phyloP scores from a whole-genome alignment of 2,113 vertebrate genomes.

The Melanerpes formicivorus region DNA sequence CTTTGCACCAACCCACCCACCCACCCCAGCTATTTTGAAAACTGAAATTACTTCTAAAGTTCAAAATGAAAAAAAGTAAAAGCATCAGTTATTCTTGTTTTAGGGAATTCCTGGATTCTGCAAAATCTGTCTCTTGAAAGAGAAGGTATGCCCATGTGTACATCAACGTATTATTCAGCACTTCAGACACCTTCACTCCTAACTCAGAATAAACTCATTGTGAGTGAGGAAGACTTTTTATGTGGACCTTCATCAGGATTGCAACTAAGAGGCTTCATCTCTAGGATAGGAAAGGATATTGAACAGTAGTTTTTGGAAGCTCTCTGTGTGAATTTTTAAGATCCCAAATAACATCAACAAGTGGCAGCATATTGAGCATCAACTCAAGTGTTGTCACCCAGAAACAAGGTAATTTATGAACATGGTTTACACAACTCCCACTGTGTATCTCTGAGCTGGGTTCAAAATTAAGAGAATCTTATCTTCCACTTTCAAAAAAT shows the following conservation, averaged over 20 bases:
- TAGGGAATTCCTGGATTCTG: neutral
- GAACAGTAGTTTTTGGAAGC: neutral
- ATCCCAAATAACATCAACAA: neutral
- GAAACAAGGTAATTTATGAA: neutral
- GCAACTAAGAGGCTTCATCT: neutral
- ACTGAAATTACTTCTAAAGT: neutral
- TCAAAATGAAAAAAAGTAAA: neutral
- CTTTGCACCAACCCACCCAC: neutral
- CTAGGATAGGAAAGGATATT: neutral
- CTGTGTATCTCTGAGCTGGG: neutral
- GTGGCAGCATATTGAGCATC: neutral
- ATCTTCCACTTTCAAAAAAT: neutral
- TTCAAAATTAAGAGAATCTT: neutral
- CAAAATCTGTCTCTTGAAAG: neutral
- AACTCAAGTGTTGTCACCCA: neutral
- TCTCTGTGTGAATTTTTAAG: neutral
- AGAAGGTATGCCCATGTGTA: neutral
- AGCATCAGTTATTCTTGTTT: neutral
- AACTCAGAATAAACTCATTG: neutral
- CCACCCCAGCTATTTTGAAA: neutral
- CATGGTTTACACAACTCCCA: neutral
- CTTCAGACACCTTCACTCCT: neutral
- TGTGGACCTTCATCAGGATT: neutral
- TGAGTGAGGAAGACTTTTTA: neutral
- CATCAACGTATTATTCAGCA: neutral